Conservation (phyloP, 2,797 vertebrate species). For the Triplophysa yarkandensis region DNA sequence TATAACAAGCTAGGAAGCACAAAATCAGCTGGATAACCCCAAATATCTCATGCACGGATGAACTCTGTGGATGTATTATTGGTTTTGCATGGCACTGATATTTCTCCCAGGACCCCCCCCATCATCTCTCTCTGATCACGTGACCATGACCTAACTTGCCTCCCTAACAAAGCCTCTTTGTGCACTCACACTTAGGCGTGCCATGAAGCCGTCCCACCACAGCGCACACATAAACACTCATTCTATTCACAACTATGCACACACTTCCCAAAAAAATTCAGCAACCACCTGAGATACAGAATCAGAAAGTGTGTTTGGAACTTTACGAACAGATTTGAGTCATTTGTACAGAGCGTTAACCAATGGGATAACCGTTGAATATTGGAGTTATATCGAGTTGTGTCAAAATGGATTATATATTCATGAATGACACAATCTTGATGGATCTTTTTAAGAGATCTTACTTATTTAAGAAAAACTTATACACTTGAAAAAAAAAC, state of each 20-base stretch:
- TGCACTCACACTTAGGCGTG: conserved; percentile 50
- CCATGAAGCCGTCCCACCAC: conserved; percentile 14
- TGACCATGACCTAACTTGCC: conserved; percentile 50
- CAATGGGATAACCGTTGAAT: too few relatives aligned
- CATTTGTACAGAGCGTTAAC: too few relatives aligned
- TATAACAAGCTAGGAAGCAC: not conserved
- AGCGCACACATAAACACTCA: not conserved
- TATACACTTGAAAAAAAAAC: too few relatives aligned
- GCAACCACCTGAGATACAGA: conserved; percentile 4
- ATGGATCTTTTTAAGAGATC: too few relatives aligned
- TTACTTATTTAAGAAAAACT: too few relatives aligned
- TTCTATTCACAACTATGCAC: not conserved
- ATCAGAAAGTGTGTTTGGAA: not conserved
- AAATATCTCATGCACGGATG: not conserved
- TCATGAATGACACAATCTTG: too few relatives aligned
- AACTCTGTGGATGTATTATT: not conserved
- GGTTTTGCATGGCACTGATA: not conserved
- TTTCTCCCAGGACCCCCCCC: conserved; percentile 5
- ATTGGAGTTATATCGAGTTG: too few relatives aligned
- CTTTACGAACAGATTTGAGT: not conserved
- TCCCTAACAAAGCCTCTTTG: conserved; percentile 53
- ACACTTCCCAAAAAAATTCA: conserved; percentile 2
- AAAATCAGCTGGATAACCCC: not conserved
- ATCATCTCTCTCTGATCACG: conserved; percentile 42
- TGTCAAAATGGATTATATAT: too few relatives aligned